A percentile compares a stretch with the other conserved stretches of the same genome.
These are phyloP conservation scores for Cheilinus undulatus DNA, from an alignment of 2,113 vertebrate genomes.

Conservation along the genomic window DNA sequence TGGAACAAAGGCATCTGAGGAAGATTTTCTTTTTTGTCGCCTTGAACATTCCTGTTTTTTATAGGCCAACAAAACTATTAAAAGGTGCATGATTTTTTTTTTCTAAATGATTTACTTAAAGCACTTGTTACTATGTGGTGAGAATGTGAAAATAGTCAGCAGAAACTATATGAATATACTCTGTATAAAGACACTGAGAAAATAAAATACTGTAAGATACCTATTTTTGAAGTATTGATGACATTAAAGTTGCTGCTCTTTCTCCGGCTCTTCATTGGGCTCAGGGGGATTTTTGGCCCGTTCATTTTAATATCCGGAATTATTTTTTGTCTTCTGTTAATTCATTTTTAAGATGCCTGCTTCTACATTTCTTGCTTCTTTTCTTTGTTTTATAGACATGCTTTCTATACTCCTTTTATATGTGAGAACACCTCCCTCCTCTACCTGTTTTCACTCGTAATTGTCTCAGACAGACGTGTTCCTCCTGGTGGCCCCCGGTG, in stretches of 20 bases:
- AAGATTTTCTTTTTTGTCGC: constrained; percentile 66
- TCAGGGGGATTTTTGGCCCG: constrained; percentile 58
- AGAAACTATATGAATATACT: constrained; percentile 86
- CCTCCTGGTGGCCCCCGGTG: constrained; percentile 47
- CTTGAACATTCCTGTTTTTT: constrained; percentile 85
- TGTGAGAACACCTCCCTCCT: constrained; percentile 53
- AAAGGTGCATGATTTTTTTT: constrained; percentile 85
- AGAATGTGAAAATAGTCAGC: constrained; percentile 86
- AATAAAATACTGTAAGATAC: constrained; percentile 85
- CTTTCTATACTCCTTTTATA: constrained; percentile 66
- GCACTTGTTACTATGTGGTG: constrained; percentile 86
- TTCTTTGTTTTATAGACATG: constrained; percentile 23
- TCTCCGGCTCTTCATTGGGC: constrained; percentile 65
- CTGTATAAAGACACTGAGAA: constrained; percentile 83
- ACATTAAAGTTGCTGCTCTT: constrained; percentile 79
- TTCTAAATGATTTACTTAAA: constrained; percentile 78
- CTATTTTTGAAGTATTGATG: constrained; percentile 84
- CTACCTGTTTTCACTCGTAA: constrained; percentile 47
- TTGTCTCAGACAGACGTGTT: constrained; percentile 50
- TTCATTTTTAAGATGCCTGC: constrained; percentile 57
- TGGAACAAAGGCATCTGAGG: constrained; percentile 54
- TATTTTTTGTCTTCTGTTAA: constrained; percentile 41
- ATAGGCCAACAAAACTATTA: constrained; percentile 79
- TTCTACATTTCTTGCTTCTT: constrained; percentile 29
- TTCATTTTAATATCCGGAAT: constrained; percentile 68